Percentiles rank a stretch among this genome's conserved stretches.
These are phyloP conservation scores for Drosophila lacertosa DNA, from an alignment of 1,140 invertebrate species.

Conservation along the genomic window DNA sequence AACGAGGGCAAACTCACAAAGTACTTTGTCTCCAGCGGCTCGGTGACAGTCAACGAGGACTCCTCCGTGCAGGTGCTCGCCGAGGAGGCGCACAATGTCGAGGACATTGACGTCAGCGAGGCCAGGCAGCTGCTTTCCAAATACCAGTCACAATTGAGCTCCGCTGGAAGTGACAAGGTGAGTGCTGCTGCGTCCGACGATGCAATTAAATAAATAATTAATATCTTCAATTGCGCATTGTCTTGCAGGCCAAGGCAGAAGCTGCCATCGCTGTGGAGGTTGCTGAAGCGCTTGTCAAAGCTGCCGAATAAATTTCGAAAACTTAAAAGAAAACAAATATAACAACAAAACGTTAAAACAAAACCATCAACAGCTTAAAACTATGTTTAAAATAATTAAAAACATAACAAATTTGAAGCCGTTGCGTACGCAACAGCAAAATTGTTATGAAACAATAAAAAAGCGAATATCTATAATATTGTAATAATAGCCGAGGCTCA, in stretches of 20 bases:
- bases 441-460: conserved; percentile 78
- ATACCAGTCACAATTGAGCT: conserved; percentile 92
- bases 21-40: conserved; percentile 98
- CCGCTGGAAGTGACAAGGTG: conserved; percentile 91
- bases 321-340: conserved; percentile 17
- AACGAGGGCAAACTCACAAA: conserved; percentile 93
- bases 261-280: conserved; percentile 98
- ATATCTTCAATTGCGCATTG: not conserved
- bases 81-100: conserved; percentile 97
- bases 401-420: conserved; percentile 53
- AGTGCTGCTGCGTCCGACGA: conserved; percentile 12
- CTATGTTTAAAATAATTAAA: conserved; percentile 71
- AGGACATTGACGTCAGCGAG: conserved; percentile 91
- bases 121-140: conserved; percentile 93
- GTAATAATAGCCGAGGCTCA: conserved; percentile 43
- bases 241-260: conserved; percentile 92
- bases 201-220: not conserved
- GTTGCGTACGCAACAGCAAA: conserved; percentile 23
- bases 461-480: conserved; percentile 62
- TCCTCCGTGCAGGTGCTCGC: conserved; percentile 98
- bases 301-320: conserved; percentile 87
- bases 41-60: conserved; percentile 98
- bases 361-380: conserved; percentile 37
- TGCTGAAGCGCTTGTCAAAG: conserved; percentile 95
- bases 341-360: conserved; percentile 41